A percentile compares a stretch with the other conserved stretches of the same genome.
Conservation (phyloP, 2,113 vertebrate genomes). For the Vulpes vulpes region DNA sequence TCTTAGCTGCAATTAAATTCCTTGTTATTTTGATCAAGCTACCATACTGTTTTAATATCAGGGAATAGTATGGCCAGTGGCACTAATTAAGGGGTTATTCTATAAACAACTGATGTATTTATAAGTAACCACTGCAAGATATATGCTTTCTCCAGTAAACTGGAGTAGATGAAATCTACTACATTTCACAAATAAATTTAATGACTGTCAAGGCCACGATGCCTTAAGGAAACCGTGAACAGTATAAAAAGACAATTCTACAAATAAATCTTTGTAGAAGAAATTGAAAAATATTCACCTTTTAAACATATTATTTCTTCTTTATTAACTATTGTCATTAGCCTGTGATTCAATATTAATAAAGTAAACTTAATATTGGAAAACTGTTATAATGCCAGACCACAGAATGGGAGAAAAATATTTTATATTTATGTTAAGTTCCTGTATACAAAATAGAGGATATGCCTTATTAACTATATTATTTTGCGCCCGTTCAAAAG, state of each 20-base stretch:
- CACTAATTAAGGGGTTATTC: slow-evolving; percentile 83
- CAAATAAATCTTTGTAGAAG: slow-evolving; percentile 22
- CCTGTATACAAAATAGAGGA: background rate
- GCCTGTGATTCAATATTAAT: slow-evolving; percentile 56
- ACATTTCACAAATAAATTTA: slow-evolving; percentile 59
- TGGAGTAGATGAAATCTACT: background rate
- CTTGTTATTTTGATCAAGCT: slow-evolving; percentile 85
- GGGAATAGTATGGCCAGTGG: slow-evolving; percentile 81
- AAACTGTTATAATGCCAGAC: slow-evolving; percentile 20
- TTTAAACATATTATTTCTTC: slow-evolving; percentile 6
- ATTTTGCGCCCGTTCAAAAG: slow-evolving; percentile 46
- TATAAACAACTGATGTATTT: slow-evolving; percentile 84
- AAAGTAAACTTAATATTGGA: slow-evolving; percentile 41
- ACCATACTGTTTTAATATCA: slow-evolving; percentile 83
- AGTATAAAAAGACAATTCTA: background rate
- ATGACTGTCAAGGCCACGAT: background rate
- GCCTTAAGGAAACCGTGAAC: background rate
- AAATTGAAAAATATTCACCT: slow-evolving; percentile 63
- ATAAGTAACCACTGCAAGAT: slow-evolving; percentile 80
- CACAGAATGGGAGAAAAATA: background rate
- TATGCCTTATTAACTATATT: background rate
- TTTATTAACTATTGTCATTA: slow-evolving; percentile 52
- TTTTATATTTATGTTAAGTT: slow-evolving; percentile 24
- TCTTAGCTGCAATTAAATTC: slow-evolving; percentile 85
- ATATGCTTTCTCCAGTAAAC: background rate